Base-by-base conservation (phyloP, 2,797 vertebrate species). In the Syngnathus rostellatus region DNA sequence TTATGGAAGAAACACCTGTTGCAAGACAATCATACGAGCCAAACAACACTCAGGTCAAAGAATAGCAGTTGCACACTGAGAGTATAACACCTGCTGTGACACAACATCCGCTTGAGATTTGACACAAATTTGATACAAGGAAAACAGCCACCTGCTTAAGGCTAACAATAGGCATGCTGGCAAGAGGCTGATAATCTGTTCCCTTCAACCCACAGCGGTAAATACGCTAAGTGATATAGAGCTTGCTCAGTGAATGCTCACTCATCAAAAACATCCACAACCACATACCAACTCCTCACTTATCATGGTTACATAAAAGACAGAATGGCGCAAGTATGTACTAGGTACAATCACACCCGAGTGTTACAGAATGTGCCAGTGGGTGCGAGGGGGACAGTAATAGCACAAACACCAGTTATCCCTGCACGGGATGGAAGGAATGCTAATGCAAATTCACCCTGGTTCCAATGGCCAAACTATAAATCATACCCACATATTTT, bases 51-150 rank as follows among this genome's bases (percentile, higher is more conserved):
- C 39, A 38, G 67, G 62, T 74, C 67, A 83, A 83, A 89, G 77
- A 86, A 86, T 80, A 81, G 76, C 62, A 64, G 17, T 48, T 77
- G 72, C 72, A 69, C 65, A 66, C 72, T 61, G 58, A 71, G 55
- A 72, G 72, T 14, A 79, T 73, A 82, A 82, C 83, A 89, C 87
- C 86, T 88, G 85, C 85, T 87, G 81, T 79, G 83, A 74, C 77
- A 85, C 78, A 83, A 87, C 85, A 87, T 89, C 83, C 82, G 54
- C 68, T 60, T 62, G 25, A 77, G 69, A 68, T 77, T 64, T 62
- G 45, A 72, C 64, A 68, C 69, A 78, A 57, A 77, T 72, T 77
- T 7, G 53, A 76, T 71, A 69, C 74, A 82, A 72, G 71, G 83
- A 81, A 67, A 86, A 83, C 82, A 87, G 70, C 83, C 88, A 85